Evolutionary conservation across 2,888 invertebrate species (phyloP).

Genomic region (Hymenopus coronatus): DNA sequence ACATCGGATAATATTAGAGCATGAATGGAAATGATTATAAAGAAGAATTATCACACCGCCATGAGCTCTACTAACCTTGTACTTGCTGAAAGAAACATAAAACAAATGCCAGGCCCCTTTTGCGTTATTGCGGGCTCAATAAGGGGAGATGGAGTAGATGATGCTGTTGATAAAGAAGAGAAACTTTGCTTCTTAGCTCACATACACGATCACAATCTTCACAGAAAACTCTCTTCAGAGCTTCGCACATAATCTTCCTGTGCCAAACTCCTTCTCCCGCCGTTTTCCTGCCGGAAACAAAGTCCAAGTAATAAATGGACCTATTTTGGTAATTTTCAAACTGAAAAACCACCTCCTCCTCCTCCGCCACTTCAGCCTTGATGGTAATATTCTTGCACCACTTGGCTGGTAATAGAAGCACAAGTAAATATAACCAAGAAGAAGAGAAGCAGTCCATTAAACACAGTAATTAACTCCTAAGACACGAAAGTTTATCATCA

Average conservation of each 20-base stretch:
- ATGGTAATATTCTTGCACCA: not conserved
- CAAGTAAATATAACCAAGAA: not conserved
- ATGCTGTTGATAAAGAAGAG: not conserved
- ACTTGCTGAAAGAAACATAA: not conserved
- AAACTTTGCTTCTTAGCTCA: not conserved
- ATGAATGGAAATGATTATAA: too few species aligned
- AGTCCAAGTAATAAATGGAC: constrained; percentile 29
- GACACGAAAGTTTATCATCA: constrained; percentile 30
- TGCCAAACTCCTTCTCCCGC: not conserved
- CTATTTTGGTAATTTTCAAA: constrained; percentile 34
- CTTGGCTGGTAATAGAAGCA: not conserved
- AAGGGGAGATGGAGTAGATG: not conserved
- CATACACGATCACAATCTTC: not conserved
- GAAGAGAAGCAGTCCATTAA: constrained; percentile 26
- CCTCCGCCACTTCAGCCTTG: not conserved
- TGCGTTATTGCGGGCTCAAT: not conserved
- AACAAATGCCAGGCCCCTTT: not conserved
- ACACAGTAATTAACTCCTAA: constrained; percentile 25
- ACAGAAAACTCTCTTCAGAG: not conserved
- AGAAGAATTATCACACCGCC: too few species aligned
- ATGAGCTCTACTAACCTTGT: too few species aligned
- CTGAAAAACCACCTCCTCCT: constrained; percentile 17
- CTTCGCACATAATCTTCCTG: not conserved
- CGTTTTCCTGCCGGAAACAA: constrained; percentile 22
- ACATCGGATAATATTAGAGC: too few species aligned